phyloP scores from a whole-genome alignment of 2,113 vertebrate genomes.

The Macquaria australasica region DNA sequence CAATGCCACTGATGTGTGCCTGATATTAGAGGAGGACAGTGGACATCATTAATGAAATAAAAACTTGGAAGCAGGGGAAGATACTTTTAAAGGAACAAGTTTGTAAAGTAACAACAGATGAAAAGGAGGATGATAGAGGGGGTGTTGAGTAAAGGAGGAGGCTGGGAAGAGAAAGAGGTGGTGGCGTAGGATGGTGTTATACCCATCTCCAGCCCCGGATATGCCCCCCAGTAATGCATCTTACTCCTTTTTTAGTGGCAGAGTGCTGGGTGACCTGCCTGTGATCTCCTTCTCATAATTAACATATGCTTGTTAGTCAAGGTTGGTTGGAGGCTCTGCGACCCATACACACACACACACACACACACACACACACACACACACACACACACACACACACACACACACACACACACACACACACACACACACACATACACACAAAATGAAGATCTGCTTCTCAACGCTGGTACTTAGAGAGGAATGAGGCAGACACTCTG shows the following conservation, averaged over 20 bases:
- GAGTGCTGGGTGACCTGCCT: conserved; percentile 94
- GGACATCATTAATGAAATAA: conserved; percentile 38
- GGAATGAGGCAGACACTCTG: conserved; percentile 24
- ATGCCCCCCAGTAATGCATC: conserved; percentile 93
- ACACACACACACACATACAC: conserved; percentile 36
- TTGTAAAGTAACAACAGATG: conserved; percentile 33
- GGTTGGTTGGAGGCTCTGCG: conserved; percentile 92
- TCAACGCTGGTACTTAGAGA: conserved; percentile 35
- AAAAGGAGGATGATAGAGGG: conserved; percentile 18
- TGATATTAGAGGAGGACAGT: background rate
- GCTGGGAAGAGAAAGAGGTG: conserved; percentile 20
- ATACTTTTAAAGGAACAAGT: conserved; percentile 20
- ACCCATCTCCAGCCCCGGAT: conserved; percentile 86
- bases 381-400: conserved; percentile 37
- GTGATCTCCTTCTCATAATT: conserved; percentile 96
- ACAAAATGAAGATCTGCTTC: conserved; percentile 31
- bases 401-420: conserved; percentile 35
- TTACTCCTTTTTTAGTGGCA: conserved; percentile 90
- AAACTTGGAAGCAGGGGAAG: background rate
- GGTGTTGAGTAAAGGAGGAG: conserved; percentile 1
- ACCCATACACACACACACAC: conserved; percentile 54
- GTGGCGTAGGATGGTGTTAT: conserved; percentile 52
- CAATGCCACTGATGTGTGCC: background rate
- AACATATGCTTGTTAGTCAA: conserved; percentile 98
- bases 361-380: conserved; percentile 36